Percentiles rank a stretch among this genome's conserved stretches.
Conservation (phyloP, 2,888 invertebrate species). For the Andrena praecox region DNA sequence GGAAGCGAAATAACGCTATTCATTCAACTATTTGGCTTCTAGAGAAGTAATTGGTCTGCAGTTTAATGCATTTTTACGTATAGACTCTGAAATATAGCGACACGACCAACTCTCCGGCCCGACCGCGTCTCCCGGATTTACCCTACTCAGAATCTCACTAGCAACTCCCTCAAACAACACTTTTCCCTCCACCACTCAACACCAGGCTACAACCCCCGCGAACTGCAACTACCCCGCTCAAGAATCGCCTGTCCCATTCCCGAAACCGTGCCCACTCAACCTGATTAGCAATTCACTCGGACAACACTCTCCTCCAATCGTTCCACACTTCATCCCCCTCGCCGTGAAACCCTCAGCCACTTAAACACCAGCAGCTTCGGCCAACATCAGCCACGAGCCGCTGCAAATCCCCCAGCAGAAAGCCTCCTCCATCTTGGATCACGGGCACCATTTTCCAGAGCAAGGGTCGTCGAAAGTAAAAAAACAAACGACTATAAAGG, state of each 20-base stretch:
- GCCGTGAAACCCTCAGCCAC: neutral
- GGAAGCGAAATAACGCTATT: too few species aligned
- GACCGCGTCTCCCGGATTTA: too few species aligned
- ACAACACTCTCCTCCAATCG: neutral
- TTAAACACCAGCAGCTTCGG: neutral
- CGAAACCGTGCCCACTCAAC: conserved; percentile 1
- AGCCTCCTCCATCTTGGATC: neutral
- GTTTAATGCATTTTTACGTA: too few species aligned
- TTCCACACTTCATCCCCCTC: neutral
- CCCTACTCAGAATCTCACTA: too few species aligned
- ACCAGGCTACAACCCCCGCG: neutral
- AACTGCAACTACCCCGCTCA: neutral
- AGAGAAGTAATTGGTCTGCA: too few species aligned
- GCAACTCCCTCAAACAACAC: too few species aligned
- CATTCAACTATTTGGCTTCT: too few species aligned
- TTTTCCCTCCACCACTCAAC: neutral
- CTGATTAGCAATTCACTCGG: neutral
- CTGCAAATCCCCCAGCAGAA: neutral
- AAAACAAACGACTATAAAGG: too few species aligned
- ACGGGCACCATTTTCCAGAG: neutral
- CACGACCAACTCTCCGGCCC: too few species aligned
- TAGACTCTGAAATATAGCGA: too few species aligned
- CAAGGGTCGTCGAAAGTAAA: neutral
- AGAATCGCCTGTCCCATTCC: neutral
- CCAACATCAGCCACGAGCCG: neutral